These are phyloP conservation scores for Nesoenas mayeri DNA, from an alignment of 2,113 vertebrate species.

Conservation along the genomic window DNA sequence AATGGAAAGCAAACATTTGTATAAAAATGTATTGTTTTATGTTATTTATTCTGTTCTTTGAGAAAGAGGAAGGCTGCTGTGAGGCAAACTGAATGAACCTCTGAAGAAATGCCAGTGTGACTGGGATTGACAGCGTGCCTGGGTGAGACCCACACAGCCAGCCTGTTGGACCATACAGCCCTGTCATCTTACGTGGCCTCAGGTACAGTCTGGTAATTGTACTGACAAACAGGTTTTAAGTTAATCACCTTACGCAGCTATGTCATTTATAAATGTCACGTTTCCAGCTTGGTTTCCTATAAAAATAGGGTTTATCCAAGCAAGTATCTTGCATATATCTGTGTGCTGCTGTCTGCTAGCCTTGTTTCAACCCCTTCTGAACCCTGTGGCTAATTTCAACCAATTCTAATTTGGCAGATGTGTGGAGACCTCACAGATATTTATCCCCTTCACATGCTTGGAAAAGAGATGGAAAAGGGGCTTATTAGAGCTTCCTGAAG, in stretches of 20 bases:
- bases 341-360: background rate
- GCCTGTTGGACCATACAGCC: background rate
- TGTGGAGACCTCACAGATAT: background rate
- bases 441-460: background rate
- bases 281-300: background rate
- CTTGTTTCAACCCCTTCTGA: background rate
- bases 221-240: constrained; percentile 7
- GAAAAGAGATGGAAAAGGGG: background rate
- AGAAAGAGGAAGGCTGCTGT: background rate
- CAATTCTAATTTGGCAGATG: background rate
- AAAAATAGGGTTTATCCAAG: background rate
- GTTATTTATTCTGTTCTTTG: background rate
- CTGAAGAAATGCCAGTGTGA: background rate
- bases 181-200: background rate
- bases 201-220: background rate
- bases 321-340: background rate
- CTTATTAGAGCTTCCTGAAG: background rate
- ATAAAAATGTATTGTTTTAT: background rate
- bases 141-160: background rate
- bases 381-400: background rate
- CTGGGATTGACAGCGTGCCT: background rate
- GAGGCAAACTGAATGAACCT: background rate
- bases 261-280: background rate
- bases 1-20: background rate
- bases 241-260: background rate